These are phyloP conservation scores for Platichthys flesus DNA, from an alignment of 2,113 vertebrate species.

Conservation along the genomic window DNA sequence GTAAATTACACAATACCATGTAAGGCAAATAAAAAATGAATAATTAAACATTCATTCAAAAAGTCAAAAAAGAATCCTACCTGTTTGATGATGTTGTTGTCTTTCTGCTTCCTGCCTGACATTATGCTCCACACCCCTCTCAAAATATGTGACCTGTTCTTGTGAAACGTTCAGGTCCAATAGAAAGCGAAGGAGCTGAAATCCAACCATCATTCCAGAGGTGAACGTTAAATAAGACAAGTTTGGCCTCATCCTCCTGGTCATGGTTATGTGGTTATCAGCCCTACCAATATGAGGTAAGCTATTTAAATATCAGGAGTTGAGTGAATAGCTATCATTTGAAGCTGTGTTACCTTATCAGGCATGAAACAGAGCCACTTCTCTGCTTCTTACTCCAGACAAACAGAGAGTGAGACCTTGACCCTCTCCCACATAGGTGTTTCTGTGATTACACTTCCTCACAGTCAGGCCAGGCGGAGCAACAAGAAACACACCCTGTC, in stretches of 20 bases:
- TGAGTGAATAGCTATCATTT: background rate
- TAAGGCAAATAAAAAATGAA: too few relatives aligned
- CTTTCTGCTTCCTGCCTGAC: too few relatives aligned
- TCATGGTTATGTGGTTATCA: background rate
- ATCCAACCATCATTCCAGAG: slow-evolving; percentile 52
- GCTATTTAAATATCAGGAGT: background rate
- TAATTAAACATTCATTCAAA: background rate
- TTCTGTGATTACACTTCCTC: background rate
- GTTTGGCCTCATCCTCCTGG: background rate
- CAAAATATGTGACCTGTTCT: fast-evolving
- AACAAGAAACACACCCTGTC: background rate
- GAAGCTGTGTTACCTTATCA: background rate
- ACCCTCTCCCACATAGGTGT: background rate
- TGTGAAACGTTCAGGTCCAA: background rate
- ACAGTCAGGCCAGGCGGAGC: background rate
- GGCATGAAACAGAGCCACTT: background rate
- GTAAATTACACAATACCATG: too few relatives aligned
- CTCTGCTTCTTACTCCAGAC: background rate
- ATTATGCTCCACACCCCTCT: fast-evolving
- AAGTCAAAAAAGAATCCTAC: slow-evolving; percentile 5
- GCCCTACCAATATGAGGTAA: background rate
- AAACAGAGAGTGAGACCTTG: background rate
- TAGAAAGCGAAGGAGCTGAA: slow-evolving; percentile 5
- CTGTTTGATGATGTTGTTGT: background rate
- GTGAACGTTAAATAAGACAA: slow-evolving; percentile 9